Evolutionary conservation across 2,888 invertebrate genomes (phyloP).

Genomic region (Masnerella sp.): DNA sequence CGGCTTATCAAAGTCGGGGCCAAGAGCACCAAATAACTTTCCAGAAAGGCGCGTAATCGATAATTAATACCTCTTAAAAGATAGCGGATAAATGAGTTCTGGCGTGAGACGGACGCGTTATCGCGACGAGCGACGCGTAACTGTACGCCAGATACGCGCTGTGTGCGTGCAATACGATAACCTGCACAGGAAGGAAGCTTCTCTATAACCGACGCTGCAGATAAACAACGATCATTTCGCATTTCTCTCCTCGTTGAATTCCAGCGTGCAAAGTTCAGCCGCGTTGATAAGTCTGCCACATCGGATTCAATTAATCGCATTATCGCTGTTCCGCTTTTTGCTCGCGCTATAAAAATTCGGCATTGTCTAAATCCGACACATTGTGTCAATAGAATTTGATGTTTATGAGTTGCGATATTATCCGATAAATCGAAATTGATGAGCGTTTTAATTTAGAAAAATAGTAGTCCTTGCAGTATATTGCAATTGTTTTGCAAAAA

Average conservation of each 20-base stretch:
- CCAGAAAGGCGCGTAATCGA: slow-evolving; percentile 40
- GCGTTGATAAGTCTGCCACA: slow-evolving; percentile 45
- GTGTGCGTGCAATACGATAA: slow-evolving; percentile 54
- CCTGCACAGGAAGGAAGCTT: slow-evolving; percentile 67
- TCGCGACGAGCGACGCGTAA: slow-evolving; percentile 37
- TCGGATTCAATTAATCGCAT: slow-evolving; percentile 55
- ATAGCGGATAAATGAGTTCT: slow-evolving; percentile 28
- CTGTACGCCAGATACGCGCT: slow-evolving; percentile 36
- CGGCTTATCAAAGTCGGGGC: slow-evolving; percentile 4
- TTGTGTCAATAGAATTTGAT: no score
- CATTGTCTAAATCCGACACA: background rate
- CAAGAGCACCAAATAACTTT: slow-evolving; percentile 21
- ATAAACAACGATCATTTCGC: slow-evolving; percentile 58
- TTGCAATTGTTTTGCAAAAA: no score
- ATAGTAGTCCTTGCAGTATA: no score
- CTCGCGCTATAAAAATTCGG: slow-evolving; percentile 1
- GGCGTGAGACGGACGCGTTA: slow-evolving; percentile 29
- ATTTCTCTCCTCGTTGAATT: slow-evolving; percentile 55
- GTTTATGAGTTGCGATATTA: no score
- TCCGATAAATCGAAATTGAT: no score
- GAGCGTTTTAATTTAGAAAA: no score
- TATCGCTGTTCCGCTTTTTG: slow-evolving; percentile 35
- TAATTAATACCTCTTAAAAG: slow-evolving; percentile 44
- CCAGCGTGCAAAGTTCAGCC: slow-evolving; percentile 55
- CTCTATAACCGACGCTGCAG: slow-evolving; percentile 62